Evolutionary conservation across 2,797 vertebrate species (phyloP).

Genomic region (Crenuchus spilurus): DNA sequence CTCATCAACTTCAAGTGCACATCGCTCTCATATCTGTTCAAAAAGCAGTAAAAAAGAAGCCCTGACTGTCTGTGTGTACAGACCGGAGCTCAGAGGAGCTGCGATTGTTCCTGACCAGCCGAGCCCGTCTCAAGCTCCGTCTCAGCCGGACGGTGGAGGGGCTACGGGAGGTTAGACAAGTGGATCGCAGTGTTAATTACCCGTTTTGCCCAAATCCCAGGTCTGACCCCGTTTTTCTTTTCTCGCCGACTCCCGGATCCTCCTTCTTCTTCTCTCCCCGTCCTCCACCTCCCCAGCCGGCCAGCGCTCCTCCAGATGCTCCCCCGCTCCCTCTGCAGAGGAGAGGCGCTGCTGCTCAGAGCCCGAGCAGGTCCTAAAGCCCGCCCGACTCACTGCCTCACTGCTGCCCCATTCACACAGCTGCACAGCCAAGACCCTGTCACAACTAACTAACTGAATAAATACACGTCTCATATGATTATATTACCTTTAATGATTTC

Average conservation of each 20-base stretch:
- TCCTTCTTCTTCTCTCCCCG: slow-evolving; percentile 86
- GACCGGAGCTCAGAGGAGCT: not conserved
- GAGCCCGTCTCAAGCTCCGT: slow-evolving; percentile 48
- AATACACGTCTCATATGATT: not conserved
- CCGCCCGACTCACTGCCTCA: not conserved
- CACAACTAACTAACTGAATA: no score
- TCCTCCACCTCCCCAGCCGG: slow-evolving; percentile 87
- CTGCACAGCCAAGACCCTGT: not conserved
- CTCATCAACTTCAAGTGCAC: slow-evolving; percentile 73
- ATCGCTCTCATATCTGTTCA: slow-evolving; percentile 71
- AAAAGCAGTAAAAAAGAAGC: slow-evolving; percentile 14
- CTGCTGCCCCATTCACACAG: not conserved
- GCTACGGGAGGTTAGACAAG: slow-evolving; percentile 56
- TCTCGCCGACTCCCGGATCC: slow-evolving; percentile 82
- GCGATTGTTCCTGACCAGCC: not conserved
- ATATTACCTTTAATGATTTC: no score
- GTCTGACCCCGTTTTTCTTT: slow-evolving; percentile 78
- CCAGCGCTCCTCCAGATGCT: slow-evolving; percentile 82
- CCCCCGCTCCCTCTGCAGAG: slow-evolving; percentile 80
- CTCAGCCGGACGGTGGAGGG: slow-evolving; percentile 50
- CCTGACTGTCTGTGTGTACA: slow-evolving; percentile 42
- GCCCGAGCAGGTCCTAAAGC: slow-evolving; percentile 74
- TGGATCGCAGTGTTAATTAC: slow-evolving; percentile 76
- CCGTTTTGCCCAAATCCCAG: slow-evolving; percentile 80
- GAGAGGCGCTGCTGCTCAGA: slow-evolving; percentile 51